Conservation (phyloP, 30 jellyfish, hydroid and myxozoan species). For the Turritopsis dohrnii region DNA sequence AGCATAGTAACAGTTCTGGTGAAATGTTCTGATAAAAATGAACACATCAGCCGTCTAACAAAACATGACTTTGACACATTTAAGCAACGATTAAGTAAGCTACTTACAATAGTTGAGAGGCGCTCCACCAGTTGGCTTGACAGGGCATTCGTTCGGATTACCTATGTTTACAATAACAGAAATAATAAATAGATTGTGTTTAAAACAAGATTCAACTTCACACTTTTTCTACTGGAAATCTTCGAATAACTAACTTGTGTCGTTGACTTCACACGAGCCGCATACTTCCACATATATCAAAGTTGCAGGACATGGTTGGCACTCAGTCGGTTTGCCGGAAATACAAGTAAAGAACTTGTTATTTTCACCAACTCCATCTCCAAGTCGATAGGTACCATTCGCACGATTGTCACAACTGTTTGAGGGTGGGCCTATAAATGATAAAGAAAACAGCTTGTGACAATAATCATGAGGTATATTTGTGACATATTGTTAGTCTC, state of each 20-base stretch:
- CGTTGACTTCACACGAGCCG: constrained; percentile 14
- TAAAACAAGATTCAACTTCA: too few relatives aligned
- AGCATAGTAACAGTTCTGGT: too few relatives aligned
- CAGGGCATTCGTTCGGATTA: neutral
- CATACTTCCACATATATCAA: constrained; percentile 1
- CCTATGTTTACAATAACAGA: too few relatives aligned
- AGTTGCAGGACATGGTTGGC: neutral
- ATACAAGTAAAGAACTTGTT: neutral
- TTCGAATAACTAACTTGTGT: constrained; percentile 1
- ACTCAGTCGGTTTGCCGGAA: neutral
- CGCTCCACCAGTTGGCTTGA: neutral
- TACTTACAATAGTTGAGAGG: constrained; percentile 1
- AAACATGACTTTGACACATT: too few relatives aligned
- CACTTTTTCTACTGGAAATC: too few relatives aligned
- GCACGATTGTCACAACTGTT: neutral
- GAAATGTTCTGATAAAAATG: too few relatives aligned
- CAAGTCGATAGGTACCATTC: constrained; percentile 3
- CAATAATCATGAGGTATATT: neutral
- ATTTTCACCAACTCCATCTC: neutral
- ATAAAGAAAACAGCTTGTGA: neutral
- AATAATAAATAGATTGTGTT: too few relatives aligned
- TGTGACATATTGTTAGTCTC: too few relatives aligned
- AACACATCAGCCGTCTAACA: too few relatives aligned
- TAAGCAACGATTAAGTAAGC: too few relatives aligned
- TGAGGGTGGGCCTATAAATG: constrained; percentile 1